phyloP scores from a whole-genome alignment of 92 coral and sea anemone species.

The Heliopora coerulea region DNA sequence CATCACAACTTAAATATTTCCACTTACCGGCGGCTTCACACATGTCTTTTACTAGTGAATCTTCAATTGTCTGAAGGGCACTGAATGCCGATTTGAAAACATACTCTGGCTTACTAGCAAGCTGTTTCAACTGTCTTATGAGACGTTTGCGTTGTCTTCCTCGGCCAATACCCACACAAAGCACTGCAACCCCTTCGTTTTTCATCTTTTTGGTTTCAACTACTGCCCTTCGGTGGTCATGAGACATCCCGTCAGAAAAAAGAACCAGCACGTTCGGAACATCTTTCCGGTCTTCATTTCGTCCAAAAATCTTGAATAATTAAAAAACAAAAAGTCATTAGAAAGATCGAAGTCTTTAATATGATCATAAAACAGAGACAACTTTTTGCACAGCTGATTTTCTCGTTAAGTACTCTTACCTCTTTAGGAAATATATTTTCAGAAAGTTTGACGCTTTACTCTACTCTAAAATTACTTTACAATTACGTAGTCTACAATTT shows the following conservation, averaged over 20 bases:
- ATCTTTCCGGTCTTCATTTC: slow-evolving; percentile 20
- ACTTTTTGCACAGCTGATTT: too few species aligned
- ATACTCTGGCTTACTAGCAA: slow-evolving; percentile 36
- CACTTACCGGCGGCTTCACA: slow-evolving; percentile 29
- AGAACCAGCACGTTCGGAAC: slow-evolving; percentile 21
- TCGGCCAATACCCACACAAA: slow-evolving; percentile 35
- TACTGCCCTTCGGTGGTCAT: slow-evolving; percentile 28
- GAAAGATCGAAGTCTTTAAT: too few species aligned
- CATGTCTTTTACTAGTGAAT: slow-evolving; percentile 24
- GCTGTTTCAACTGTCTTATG: slow-evolving; percentile 16
- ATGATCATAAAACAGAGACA: too few species aligned
- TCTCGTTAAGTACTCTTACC: too few species aligned
- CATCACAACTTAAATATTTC: too few species aligned
- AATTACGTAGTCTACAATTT: too few species aligned
- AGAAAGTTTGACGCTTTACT: too few species aligned
- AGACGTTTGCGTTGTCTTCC: background rate
- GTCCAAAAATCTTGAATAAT: slow-evolving; percentile 5
- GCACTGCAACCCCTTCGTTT: slow-evolving; percentile 12
- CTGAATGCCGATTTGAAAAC: slow-evolving; percentile 19
- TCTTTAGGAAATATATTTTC: too few species aligned
- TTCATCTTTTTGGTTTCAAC: slow-evolving; percentile 5
- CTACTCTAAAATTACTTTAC: too few species aligned
- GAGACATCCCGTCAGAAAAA: slow-evolving; percentile 33
- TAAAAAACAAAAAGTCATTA: background rate
- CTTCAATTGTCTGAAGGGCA: slow-evolving; percentile 8